Percentiles rank a stretch among this genome's conserved stretches.
These are phyloP conservation scores for Tenthredo amoena DNA, from an alignment of 2,888 invertebrate species.

Conservation along the genomic window DNA sequence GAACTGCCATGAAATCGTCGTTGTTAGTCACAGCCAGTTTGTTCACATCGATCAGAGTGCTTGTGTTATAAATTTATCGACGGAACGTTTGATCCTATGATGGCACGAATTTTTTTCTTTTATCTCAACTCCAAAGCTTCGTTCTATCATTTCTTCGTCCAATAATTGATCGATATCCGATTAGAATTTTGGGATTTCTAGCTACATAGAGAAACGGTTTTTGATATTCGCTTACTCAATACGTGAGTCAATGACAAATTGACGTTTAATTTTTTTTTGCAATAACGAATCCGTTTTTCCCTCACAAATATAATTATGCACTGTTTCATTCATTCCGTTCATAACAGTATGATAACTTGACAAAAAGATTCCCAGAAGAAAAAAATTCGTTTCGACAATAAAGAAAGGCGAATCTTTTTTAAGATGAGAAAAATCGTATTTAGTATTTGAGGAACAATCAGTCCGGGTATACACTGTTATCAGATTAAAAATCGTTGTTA, in stretches of 20 bases:
- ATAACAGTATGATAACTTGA: background rate
- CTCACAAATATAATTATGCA: background rate
- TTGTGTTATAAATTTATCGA: conserved; percentile 17
- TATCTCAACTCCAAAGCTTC: conserved; percentile 56
- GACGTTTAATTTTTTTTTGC: background rate
- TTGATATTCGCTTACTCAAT: background rate
- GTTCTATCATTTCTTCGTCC: conserved; percentile 56
- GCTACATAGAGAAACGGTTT: background rate
- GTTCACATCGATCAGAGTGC: conserved; percentile 52
- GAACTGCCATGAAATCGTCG: conserved; percentile 69
- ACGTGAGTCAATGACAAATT: background rate
- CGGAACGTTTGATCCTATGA: conserved; percentile 50
- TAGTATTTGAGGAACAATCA: background rate
- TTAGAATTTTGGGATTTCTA: conserved; percentile 19
- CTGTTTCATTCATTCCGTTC: background rate
- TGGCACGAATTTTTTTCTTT: background rate
- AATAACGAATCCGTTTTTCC: background rate
- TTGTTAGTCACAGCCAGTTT: conserved; percentile 80
- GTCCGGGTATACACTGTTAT: conserved; percentile 19
- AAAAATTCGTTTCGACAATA: background rate
- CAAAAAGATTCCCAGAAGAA: background rate
- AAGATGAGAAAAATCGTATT: background rate
- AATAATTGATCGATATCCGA: conserved; percentile 60
- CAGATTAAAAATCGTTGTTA: conserved; percentile 27
- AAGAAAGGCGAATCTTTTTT: background rate